Percentiles rank a stretch among this genome's conserved stretches.
These are phyloP conservation scores for Rhamphomyia laevipes DNA, from an alignment of 2,888 invertebrate species.

Conservation along the genomic window DNA sequence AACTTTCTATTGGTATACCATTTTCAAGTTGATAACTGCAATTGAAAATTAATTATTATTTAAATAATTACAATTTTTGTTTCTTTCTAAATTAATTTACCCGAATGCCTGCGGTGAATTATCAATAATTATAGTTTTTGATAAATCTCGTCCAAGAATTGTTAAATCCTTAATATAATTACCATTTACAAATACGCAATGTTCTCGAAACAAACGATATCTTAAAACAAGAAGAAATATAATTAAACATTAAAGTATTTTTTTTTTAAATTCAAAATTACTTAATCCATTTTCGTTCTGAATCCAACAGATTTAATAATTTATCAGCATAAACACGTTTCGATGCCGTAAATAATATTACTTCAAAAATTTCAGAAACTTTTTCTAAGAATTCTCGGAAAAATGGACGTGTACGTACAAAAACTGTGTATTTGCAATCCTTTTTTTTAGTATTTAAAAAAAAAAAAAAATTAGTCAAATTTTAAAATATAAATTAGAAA, in stretches of 20 bases:
- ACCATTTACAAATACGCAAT: constrained; percentile 89
- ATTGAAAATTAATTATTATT: neutral
- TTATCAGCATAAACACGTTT: constrained; percentile 93
- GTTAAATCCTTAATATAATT: constrained; percentile 94
- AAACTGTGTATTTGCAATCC: constrained; percentile 75
- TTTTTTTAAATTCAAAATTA: constrained; percentile 4
- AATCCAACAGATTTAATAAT: constrained; percentile 82
- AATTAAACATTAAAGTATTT: neutral
- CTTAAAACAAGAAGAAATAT: constrained; percentile 15
- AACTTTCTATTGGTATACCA: constrained; percentile 94
- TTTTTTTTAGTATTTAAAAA: constrained; percentile 52
- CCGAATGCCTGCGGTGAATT: constrained; percentile 92
- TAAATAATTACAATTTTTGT: neutral
- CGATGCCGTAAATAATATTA: constrained; percentile 90
- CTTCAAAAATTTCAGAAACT: constrained; percentile 78
- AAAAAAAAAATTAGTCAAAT: neutral
- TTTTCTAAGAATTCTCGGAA: constrained; percentile 86
- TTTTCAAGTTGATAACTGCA: constrained; percentile 65
- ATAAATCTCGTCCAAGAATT: constrained; percentile 82
- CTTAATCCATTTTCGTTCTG: constrained; percentile 70
- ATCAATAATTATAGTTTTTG: constrained; percentile 77
- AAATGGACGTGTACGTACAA: constrained; percentile 81
- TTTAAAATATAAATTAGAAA: neutral
- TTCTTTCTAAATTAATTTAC: constrained; percentile 35
- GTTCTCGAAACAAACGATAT: constrained; percentile 84